phyloP scores from a whole-genome alignment of 2,113 vertebrate genomes.

The Arizona elegans region DNA sequence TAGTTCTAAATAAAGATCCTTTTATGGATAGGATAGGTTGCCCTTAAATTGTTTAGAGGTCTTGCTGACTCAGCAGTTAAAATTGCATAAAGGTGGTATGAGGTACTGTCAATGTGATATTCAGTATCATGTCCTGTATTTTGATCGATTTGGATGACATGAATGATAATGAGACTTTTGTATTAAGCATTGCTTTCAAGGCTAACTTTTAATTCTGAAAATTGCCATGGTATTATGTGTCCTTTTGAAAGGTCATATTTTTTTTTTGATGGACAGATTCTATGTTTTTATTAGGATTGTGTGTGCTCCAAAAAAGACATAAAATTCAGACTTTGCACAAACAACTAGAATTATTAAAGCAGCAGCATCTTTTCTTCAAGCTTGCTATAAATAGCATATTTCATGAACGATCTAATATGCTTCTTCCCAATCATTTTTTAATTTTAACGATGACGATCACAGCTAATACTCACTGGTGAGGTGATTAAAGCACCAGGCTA shows the following conservation, averaged over 20 bases:
- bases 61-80: neutral
- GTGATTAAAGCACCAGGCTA: neutral
- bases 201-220: neutral
- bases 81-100: neutral
- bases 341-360: neutral
- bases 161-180: neutral
- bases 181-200: no score
- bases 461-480: neutral
- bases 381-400: neutral
- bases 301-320: neutral
- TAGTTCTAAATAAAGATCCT: neutral
- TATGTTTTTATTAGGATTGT: neutral
- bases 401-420: neutral
- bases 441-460: no score
- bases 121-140: neutral
- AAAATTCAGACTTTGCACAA: neutral
- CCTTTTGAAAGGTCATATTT: neutral
- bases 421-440: neutral
- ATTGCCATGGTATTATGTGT: neutral
- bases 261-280: neutral
- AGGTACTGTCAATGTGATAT: neutral
- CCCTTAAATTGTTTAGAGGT: neutral
- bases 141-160: neutral
- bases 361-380: neutral
- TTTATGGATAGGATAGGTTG: neutral